phyloP scores from a whole-genome alignment of 2,888 invertebrate genomes.

The Leptogaster cylindrica region DNA sequence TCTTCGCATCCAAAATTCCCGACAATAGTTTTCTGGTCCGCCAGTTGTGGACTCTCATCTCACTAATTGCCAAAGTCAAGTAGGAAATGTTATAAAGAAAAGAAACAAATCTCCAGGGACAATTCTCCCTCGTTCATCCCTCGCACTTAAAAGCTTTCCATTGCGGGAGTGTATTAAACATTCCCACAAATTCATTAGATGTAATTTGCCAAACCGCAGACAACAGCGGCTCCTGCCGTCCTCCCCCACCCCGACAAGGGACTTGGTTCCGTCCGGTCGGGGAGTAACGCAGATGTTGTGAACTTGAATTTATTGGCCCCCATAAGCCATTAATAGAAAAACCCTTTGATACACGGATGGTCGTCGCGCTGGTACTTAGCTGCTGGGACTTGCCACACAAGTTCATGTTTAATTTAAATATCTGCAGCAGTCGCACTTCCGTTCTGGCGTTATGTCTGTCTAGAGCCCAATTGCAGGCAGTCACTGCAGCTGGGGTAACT shows the following conservation, averaged over 20 bases:
- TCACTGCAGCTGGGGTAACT: no score
- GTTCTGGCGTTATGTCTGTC: slow-evolving; percentile 22
- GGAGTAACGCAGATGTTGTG: slow-evolving; percentile 22
- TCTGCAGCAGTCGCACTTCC: slow-evolving; percentile 40
- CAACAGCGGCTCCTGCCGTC: slow-evolving; percentile 20
- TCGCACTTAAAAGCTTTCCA: slow-evolving; percentile 23
- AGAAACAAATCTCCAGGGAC: neutral
- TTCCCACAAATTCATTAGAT: slow-evolving; percentile 29
- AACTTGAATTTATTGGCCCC: slow-evolving; percentile 31
- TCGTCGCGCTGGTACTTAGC: neutral
- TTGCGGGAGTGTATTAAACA: slow-evolving; percentile 28
- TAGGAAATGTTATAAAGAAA: neutral
- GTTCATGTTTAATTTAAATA: slow-evolving; percentile 37
- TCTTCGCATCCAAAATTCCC: no score
- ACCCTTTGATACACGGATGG: slow-evolving; percentile 4
- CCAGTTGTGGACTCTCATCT: no score
- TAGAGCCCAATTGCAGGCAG: no score
- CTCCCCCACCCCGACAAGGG: neutral
- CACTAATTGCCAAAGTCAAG: neutral
- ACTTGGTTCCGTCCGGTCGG: neutral
- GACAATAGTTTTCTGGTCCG: no score
- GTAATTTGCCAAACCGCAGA: slow-evolving; percentile 35
- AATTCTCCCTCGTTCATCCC: no score
- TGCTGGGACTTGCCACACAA: slow-evolving; percentile 6
- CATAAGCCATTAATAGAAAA: slow-evolving; percentile 31